These are phyloP conservation scores for Guaruba guarouba DNA, from an alignment of 2,113 vertebrate species.

Conservation along the genomic window DNA sequence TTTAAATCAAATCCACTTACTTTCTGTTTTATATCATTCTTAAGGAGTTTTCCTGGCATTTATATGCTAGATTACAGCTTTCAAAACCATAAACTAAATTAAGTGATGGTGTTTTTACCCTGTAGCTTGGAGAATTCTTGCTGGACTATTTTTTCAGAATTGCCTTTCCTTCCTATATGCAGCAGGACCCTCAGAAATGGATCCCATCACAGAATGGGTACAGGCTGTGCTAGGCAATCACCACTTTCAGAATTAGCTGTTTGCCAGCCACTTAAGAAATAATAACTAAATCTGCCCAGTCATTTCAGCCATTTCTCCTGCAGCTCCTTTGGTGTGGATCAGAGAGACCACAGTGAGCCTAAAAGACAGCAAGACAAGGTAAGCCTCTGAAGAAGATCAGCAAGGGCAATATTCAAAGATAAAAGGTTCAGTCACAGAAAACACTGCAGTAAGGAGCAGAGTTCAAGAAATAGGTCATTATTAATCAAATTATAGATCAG, in stretches of 20 bases:
- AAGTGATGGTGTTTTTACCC: neutral
- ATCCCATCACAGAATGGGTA: neutral
- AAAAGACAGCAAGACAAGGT: neutral
- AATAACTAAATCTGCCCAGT: neutral
- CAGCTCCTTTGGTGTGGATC: neutral
- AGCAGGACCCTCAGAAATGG: neutral
- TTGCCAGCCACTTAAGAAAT: neutral
- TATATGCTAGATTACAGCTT: neutral
- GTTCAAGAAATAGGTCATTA: conserved; percentile 77
- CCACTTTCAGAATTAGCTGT: neutral
- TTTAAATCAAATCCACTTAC: neutral
- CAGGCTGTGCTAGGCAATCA: neutral
- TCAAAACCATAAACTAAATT: neutral
- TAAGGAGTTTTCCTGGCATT: neutral
- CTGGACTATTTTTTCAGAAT: neutral
- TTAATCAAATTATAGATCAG: conserved; percentile 81
- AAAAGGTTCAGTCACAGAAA: conserved; percentile 38
- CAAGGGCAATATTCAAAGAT: neutral
- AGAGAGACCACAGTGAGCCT: neutral
- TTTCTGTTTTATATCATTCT: neutral
- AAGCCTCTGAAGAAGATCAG: neutral
- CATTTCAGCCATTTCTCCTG: neutral
- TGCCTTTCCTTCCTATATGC: neutral
- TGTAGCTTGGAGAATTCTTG: neutral
- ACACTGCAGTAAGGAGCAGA: conserved; percentile 35